Conservation (phyloP, 2,888 invertebrate genomes). For the Drosophila mimica region DNA sequence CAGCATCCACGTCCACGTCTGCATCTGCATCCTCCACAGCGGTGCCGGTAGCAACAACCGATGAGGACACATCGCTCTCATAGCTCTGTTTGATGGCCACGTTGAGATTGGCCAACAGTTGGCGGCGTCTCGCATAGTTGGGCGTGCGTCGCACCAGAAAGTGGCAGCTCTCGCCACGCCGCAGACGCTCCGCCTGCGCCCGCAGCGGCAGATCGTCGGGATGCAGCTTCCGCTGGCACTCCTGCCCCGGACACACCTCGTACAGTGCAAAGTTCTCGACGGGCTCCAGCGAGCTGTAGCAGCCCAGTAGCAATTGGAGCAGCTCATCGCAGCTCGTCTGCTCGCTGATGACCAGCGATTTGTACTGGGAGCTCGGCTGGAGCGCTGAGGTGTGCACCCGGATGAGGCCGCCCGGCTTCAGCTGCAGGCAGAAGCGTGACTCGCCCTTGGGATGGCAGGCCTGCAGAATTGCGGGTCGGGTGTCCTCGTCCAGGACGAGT, state of each 20-base stretch:
- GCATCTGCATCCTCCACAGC: conserved; percentile 59
- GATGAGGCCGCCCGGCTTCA: conserved; percentile 95
- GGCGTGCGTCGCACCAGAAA: conserved; percentile 93
- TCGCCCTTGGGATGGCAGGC: conserved; percentile 97
- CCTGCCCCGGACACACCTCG: conserved; percentile 92
- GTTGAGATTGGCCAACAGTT: conserved; percentile 82
- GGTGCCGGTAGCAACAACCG: conserved; percentile 8
- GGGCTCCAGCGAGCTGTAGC: conserved; percentile 93
- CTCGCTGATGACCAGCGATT: conserved; percentile 94
- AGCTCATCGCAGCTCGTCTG: conserved; percentile 95
- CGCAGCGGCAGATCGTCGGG: conserved; percentile 93
- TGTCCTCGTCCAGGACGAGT: conserved; percentile 93
- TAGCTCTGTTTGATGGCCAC: conserved; percentile 74
- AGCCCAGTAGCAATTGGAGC: conserved; percentile 92
- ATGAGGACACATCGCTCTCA: conserved; percentile 31
- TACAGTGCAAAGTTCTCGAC: conserved; percentile 95
- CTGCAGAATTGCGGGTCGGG: conserved; percentile 95
- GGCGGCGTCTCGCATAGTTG: conserved; percentile 87
- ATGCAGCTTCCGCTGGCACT: conserved; percentile 94
- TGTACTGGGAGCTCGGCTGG: conserved; percentile 96
- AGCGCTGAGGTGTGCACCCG: conserved; percentile 96
- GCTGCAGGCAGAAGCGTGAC: conserved; percentile 95
- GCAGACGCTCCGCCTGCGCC: conserved; percentile 91
- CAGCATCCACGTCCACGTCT: conserved; percentile 52
- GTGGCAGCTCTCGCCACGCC: conserved; percentile 89